Base-by-base conservation (phyloP, 2,888 invertebrate genomes). In the Oscheius sp. region DNA sequence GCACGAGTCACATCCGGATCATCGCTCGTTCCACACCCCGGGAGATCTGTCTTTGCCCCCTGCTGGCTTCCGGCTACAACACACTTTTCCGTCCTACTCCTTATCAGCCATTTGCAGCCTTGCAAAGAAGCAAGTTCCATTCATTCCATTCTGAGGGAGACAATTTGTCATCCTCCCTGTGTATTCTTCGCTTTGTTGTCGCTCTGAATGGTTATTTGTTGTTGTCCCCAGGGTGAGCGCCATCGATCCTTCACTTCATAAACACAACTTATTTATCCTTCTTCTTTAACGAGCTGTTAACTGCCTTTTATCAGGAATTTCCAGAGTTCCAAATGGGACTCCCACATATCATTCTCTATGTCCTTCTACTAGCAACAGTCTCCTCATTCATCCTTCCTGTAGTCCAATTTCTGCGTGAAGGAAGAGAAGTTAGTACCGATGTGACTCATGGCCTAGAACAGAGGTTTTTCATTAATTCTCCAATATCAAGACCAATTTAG, bases 181-280 rank as follows among this genome's bases (percentile, higher is more conserved):
- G 8, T n/a, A 12, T 23, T 55, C 33, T 55, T 33, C 17, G 12
- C 23, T 23, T 31, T 23, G 34, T 31, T 55, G 34, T 34, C 17
- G 17, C 34, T 10, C 17, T 42, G 42, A 42, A 45, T 45, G 45
- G 29, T 61, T 61, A 61, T 61, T 61, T 61, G 61, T 61, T 61
- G 45, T 61, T 61, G 61, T 61, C 23, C 27, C 61, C 29, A 17
- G 27, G 45, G 31, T 31, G 45, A 42, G n/a, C 8, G 42, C 27
- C 34, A 61, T 45, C 25, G 58, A 58, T 23, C 25, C 25, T 29
- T 31, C 17, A 42, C n/a, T 61, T 48, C 3, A 6, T 17, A 5
- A 8, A 15, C 46, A 23, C 27, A 5, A 8, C 17, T 42, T 20
- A 20, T 34, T 20, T 20, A 1, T 29, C 27, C 2, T n/a, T 42